Conservation (phyloP, 1,140 invertebrate species). For the Cotesia glomerata region DNA sequence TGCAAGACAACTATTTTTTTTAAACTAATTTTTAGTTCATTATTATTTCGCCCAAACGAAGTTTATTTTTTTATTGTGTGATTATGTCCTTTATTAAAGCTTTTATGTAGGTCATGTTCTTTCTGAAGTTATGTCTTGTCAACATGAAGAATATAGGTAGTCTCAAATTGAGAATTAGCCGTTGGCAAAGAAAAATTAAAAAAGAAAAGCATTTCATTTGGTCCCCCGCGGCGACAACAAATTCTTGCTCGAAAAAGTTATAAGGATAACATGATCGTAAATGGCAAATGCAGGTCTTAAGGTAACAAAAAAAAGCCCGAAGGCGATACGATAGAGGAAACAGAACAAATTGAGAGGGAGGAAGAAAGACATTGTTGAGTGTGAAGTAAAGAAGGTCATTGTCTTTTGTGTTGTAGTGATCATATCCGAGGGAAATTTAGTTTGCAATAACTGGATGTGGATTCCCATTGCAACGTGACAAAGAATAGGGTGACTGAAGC, state of each 20-base stretch:
- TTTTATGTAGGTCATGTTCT: too few relatives aligned
- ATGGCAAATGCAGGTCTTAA: neutral
- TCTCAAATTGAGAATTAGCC: conserved; percentile 10
- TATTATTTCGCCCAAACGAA: too few relatives aligned
- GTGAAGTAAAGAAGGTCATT: conserved; percentile 9
- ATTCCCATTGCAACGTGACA: neutral
- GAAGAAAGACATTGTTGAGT: neutral
- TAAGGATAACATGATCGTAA: conserved; percentile 21
- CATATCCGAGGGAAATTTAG: conserved; percentile 1
- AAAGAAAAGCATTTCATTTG: conserved; percentile 19
- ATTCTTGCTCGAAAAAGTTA: conserved; percentile 24
- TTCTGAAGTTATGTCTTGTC: neutral
- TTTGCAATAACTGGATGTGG: conserved; percentile 14
- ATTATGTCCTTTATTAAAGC: too few relatives aligned
- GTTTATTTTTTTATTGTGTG: too few relatives aligned
- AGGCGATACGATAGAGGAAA: neutral
- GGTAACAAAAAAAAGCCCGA: neutral
- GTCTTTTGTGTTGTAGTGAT: conserved; percentile 20
- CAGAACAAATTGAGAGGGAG: neutral
- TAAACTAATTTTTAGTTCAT: too few relatives aligned
- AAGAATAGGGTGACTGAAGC: neutral
- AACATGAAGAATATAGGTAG: conserved; percentile 1
- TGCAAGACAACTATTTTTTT: too few relatives aligned
- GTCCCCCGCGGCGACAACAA: conserved; percentile 22
- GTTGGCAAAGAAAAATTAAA: conserved; percentile 14